Evolutionary conservation across 2,888 invertebrate genomes (phyloP).

Genomic region (Amphiduros pacificus): DNA sequence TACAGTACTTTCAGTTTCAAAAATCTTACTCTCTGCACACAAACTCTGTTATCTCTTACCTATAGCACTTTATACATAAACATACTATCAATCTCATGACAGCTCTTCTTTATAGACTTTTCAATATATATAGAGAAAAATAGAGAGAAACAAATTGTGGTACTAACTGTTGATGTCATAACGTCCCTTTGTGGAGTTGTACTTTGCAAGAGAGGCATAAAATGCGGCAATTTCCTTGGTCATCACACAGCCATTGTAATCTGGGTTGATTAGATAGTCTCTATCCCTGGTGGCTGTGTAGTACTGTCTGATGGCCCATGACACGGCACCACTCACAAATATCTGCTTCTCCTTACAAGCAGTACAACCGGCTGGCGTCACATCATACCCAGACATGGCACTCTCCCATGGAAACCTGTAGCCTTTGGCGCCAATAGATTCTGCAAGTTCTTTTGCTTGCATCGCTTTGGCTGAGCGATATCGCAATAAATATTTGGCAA

Average conservation of each 20-base stretch:
- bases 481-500: constrained; percentile 35
- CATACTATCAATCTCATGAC: no score
- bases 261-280: constrained; percentile 35
- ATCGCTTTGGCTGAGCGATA: constrained; percentile 26
- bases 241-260: constrained; percentile 41
- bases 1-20: neutral
- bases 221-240: constrained; percentile 48
- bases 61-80: no score
- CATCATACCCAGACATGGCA: constrained; percentile 29
- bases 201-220: constrained; percentile 40
- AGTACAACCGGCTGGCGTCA: constrained; percentile 7
- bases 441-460: constrained; percentile 30
- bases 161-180: constrained; percentile 50
- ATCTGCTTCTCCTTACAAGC: constrained; percentile 9
- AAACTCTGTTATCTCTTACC: no score
- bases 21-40: no score
- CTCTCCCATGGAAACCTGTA: constrained; percentile 32
- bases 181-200: constrained; percentile 30
- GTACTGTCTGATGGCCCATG: constrained; percentile 43
- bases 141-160: neutral
- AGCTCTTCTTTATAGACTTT: no score
- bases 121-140: no score
- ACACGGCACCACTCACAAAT: constrained; percentile 19
- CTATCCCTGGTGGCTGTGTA: constrained; percentile 49
- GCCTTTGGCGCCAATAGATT: constrained; percentile 25